Conservation (phyloP, 2,113 vertebrate species). For the Oenanthe melanoleuca region DNA sequence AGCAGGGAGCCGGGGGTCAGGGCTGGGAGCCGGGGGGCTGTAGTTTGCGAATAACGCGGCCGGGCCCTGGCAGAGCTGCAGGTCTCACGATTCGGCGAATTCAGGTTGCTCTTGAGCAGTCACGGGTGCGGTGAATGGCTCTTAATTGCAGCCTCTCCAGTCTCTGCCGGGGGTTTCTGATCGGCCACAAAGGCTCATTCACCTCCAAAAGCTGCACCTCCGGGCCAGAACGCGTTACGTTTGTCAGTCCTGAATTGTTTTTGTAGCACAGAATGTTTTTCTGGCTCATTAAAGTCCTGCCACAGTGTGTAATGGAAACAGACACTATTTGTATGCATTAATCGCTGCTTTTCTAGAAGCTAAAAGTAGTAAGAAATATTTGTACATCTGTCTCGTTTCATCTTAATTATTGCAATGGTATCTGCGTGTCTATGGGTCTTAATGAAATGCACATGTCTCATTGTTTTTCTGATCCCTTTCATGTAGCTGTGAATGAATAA, state of each 20-base stretch:
- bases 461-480: background rate
- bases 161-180: background rate
- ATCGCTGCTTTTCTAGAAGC: background rate
- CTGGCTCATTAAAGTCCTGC: background rate
- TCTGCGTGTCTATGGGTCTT: background rate
- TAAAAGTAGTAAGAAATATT: background rate
- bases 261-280: background rate
- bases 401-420: background rate
- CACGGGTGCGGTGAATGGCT: rapidly evolving
- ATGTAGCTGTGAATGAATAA: background rate
- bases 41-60: rapidly evolving
- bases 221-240: rapidly evolving
- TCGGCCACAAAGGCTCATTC: rapidly evolving
- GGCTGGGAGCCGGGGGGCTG: rapidly evolving
- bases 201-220: background rate
- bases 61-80: background rate
- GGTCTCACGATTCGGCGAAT: rapidly evolving
- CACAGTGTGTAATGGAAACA: background rate
- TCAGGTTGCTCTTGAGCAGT: background rate
- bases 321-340: background rate
- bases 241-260: rapidly evolving
- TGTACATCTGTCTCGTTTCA: background rate
- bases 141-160: background rate
- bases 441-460: background rate
- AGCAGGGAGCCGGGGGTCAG: background rate